Base-by-base conservation (phyloP, 2,888 invertebrate genomes). In the Mimas tiliae region DNA sequence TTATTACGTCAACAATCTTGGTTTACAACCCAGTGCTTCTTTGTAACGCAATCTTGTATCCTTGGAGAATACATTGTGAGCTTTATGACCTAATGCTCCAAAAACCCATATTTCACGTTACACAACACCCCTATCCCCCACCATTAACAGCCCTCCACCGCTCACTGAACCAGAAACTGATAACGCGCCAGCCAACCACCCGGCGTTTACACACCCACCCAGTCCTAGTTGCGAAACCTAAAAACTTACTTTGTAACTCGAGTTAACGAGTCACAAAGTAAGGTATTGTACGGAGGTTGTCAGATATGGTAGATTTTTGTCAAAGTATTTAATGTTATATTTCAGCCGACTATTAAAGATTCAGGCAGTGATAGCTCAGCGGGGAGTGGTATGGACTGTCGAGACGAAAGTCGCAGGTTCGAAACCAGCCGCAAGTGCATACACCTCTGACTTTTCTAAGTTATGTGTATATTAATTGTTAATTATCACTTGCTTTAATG, bases 91-190 rank as follows among this genome's bases (percentile, higher is more conserved):
- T 58, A 50, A 50, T 38, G 58, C 21, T 42, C 58, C 38, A 58
- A 19, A 58, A 58, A 58, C 58, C 58, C 11, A 58, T 58, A 58
- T 58, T 58, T 58, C 12, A 58, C 55, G 42, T 58, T 58, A 58
- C 48, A 62, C 48, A 50, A 65, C 38, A 34, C 45, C 47, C 9
- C 45, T 7, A 38, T 4, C 34, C 27, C 55, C 33, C 3, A 27
- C 34, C 55, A 21, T 62, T 67, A 62, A 12, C 52, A 52, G 52
- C 55, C 38, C 52, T 64, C 58, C 45, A 45, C 67, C 58, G 67
- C 58, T 64, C 72, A 63, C 48, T 69, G 68, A 70, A 64, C 68
- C 64, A 69, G 72, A 72, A 72, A 69, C 70, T 64, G 72, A 72
- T 72, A 72, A 68, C 68, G 38, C 52, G 27, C n/a, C 12, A 52